A percentile compares a stretch with the other conserved stretches of the same genome.
phyloP scores from a whole-genome alignment of 2,888 invertebrate species.

The Drosophila acutilabella region DNA sequence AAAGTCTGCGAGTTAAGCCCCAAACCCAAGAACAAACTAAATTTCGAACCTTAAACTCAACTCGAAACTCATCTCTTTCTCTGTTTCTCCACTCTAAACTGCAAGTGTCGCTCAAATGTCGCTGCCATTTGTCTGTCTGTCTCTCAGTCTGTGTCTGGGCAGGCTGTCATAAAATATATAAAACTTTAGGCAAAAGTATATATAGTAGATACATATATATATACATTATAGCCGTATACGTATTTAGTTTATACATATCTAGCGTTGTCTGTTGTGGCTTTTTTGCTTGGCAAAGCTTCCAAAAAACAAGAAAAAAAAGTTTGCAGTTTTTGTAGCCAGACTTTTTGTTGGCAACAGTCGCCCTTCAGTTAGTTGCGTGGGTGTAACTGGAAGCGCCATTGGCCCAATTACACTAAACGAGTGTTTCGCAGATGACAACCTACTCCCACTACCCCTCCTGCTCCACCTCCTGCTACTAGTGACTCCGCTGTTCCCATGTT shows the following conservation, averaged over 20 bases:
- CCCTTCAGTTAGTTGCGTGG: conserved; percentile 61
- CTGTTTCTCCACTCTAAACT: conserved; percentile 39
- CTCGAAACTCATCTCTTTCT: conserved; percentile 34
- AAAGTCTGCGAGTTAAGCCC: conserved; percentile 61
- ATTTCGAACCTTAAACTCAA: conserved; percentile 5
- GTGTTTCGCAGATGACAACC: conserved; percentile 72
- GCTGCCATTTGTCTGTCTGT: conserved; percentile 56
- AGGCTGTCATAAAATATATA: conserved; percentile 76
- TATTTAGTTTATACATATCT: conserved; percentile 4
- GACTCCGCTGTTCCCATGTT: not conserved
- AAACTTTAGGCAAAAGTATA: conserved; percentile 69
- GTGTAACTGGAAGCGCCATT: conserved; percentile 73
- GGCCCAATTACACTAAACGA: conserved; percentile 80
- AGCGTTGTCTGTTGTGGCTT: conserved; percentile 52
- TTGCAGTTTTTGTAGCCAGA: conserved; percentile 73
- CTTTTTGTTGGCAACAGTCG: conserved; percentile 63
- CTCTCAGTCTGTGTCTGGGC: conserved; percentile 27
- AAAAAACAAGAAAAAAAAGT: conserved; percentile 41
- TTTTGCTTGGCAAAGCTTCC: conserved; percentile 42
- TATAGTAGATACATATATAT: conserved; percentile 31
- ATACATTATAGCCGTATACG: no score
- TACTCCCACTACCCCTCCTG: not conserved
- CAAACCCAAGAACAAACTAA: conserved; percentile 8
- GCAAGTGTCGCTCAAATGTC: conserved; percentile 79
- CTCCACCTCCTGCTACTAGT: no score